Base-by-base conservation (phyloP, 2,888 invertebrate species). In the Eupithecia inturbata region DNA sequence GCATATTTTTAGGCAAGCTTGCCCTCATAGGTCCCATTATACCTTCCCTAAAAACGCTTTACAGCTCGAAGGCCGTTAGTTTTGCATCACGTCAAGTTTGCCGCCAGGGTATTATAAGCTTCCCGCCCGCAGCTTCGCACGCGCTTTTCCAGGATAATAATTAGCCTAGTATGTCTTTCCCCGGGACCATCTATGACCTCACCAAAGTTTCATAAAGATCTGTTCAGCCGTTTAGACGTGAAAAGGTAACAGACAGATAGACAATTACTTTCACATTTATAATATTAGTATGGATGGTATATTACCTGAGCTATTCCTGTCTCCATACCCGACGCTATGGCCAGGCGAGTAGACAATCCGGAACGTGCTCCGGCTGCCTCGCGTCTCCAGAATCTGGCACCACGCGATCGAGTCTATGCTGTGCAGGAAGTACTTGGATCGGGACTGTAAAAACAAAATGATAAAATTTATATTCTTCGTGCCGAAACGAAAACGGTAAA, bases 401-500 rank as follows among this genome's bases (percentile, higher is more conserved):
- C 97, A 97, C 0, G 97, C 98, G 74, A 99, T 96, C 31, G 96
- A 96, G 87, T 98, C 98, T 87, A 98, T 98, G 80, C 97, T 97
- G 90, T 98, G 97, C 77, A 97, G 96, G 70, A 97, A 96, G 62
- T 98, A 96, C 85, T 97, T 97, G 81, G 97, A 96, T 85, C 96
- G 95, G 64, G 95, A 91, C 95, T 95, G 49, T 19, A 7, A 62
- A 28, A 53, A 57, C 57, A 22, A 10, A 26, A n/a, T n/a, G n/a
- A 28, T 4, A 45, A 19, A 45, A 19, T 0, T 19, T n/a, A n/a
- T n/a, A n/a, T n/a, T n/a, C n/a, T n/a, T 45, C 16, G 14, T 6
- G 5, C 3, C 19, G 19, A 45, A 45, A 45, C 10, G 10, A 2
- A 33, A 6, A 36, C 36, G 36, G 10, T 5, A 4, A 19, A 45